Conservation (phyloP, 2,113 vertebrate genomes). For the Microtus oregoni region DNA sequence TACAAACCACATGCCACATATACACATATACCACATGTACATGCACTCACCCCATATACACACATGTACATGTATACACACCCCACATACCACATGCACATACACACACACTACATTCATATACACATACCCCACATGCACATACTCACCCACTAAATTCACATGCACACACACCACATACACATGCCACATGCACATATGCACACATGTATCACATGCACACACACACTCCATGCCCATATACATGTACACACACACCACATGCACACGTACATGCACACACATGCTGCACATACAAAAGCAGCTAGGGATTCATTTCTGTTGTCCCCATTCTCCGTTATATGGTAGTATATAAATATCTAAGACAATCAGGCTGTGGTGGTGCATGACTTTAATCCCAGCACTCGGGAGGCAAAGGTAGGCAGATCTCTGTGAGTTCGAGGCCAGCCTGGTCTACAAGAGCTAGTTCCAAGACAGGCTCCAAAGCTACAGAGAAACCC, state of each 20-base stretch:
- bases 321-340: neutral
- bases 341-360: neutral
- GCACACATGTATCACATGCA: neutral
- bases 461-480: no score
- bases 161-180: neutral
- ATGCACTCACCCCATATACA: neutral
- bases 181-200: neutral
- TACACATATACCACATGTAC: accelerated
- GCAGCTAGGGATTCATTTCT: neutral
- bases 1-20: neutral
- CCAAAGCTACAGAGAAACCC: no score
- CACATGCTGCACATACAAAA: neutral
- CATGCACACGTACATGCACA: neutral
- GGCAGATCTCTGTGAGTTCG: no score
- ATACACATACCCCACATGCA: accelerated
- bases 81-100: neutral
- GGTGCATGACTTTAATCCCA: no score
- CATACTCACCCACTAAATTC: neutral
- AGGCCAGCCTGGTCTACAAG: no score
- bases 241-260: no score
- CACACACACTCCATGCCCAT: neutral
- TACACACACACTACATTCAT: no score
- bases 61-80: neutral
- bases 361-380: neutral
- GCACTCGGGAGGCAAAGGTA: no score